A percentile compares a stretch with the other conserved stretches of the same genome.
phyloP scores from a whole-genome alignment of 2,797 vertebrate genomes.

The Paedocypris micromegethes region DNA sequence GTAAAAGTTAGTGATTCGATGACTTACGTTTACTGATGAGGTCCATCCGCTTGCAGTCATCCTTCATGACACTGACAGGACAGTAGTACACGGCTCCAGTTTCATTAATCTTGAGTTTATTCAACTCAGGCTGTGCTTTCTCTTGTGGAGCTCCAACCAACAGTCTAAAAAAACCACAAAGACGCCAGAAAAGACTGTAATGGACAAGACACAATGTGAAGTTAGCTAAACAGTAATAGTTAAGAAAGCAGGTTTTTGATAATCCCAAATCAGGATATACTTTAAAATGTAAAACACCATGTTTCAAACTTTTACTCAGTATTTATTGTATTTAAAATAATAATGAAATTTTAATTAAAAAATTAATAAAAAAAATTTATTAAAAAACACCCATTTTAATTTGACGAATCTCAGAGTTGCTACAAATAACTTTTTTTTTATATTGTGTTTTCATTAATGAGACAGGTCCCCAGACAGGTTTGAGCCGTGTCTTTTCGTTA shows the following conservation, averaged over 20 bases:
- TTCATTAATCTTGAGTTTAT: slow-evolving; percentile 67
- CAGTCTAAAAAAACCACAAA: slow-evolving; percentile 62
- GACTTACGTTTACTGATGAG: slow-evolving; percentile 75
- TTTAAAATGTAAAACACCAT: too few relatives aligned
- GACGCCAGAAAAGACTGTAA: slow-evolving; percentile 1
- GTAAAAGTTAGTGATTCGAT: background rate
- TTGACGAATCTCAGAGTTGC: too few relatives aligned
- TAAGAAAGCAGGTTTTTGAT: too few relatives aligned
- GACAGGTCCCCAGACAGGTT: background rate
- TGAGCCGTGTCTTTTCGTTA: background rate
- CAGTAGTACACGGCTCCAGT: slow-evolving; percentile 87
- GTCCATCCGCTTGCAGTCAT: slow-evolving; percentile 81
- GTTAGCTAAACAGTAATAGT: too few relatives aligned
- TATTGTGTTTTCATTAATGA: background rate
- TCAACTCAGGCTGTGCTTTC: slow-evolving; percentile 55
- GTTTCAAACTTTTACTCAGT: too few relatives aligned
- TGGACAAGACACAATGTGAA: slow-evolving; percentile 16
- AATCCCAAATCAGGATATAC: too few relatives aligned
- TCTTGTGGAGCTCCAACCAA: slow-evolving; percentile 84
- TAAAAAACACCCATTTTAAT: too few relatives aligned
- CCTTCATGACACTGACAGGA: slow-evolving; percentile 64
- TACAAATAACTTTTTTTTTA: too few relatives aligned
- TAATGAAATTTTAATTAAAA: too few relatives aligned
- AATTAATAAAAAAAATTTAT: too few relatives aligned
- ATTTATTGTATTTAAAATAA: too few relatives aligned